Conservation (phyloP, 2,113 vertebrate genomes). For the Corvus hawaiiensis region DNA sequence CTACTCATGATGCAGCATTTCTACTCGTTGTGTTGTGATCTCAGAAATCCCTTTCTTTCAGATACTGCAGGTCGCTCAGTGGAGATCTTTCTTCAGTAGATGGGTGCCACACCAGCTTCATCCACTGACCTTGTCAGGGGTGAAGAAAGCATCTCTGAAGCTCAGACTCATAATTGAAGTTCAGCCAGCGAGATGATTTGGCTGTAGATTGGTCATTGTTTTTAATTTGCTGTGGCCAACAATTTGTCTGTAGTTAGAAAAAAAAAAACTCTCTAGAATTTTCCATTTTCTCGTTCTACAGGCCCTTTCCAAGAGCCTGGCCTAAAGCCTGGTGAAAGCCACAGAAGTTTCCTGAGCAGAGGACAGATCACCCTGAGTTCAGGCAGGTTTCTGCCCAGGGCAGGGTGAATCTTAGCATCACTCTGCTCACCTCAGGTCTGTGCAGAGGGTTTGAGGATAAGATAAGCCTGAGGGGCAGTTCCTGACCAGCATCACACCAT, state of each 20-base stretch:
- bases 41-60: background rate
- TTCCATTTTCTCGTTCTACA: background rate
- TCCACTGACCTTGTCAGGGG: background rate
- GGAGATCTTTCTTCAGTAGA: background rate
- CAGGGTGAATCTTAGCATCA: background rate
- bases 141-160: background rate
- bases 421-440: background rate
- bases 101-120: background rate
- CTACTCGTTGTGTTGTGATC: rapidly evolving
- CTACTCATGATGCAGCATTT: background rate
- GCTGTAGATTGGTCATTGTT: background rate
- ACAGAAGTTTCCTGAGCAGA: background rate
- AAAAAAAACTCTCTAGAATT: background rate
- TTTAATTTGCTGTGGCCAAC: background rate
- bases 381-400: background rate
- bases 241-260: background rate
- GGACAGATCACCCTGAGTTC: background rate
- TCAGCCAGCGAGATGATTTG: background rate
- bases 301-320: background rate
- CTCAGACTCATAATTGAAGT: background rate
- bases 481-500: background rate
- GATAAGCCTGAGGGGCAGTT: background rate
- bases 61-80: background rate
- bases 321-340: background rate
- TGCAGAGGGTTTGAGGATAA: background rate